Base-by-base conservation (phyloP, 92 coral and sea anemone genomes). In the Epizoanthus stellaris region DNA sequence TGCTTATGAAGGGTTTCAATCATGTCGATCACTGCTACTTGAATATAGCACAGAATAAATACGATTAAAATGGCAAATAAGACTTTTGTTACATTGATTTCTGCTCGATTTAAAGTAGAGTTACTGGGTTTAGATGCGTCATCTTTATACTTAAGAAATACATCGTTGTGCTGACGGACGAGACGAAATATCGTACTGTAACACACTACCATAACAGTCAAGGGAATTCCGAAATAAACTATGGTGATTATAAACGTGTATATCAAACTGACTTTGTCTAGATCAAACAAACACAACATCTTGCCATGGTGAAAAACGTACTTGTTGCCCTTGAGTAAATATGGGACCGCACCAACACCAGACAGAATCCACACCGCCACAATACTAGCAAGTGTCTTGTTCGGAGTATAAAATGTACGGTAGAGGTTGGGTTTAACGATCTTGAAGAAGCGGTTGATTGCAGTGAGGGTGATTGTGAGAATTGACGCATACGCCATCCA, bases 221-320 rank as follows among this genome's bases (percentile, higher is more conserved):
- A 38, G n/a, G 70, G 82, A 3, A 62, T 12, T 8, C 58, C 71
- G 13, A 62, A 77, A 61, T 62, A 77, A 2, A 77, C 15, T 4
- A 53, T 7, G 21, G 82, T 36, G 42, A 77, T 40, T 61, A 77
- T 19, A 4, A 77, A 9, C 14, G 57, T 61, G 56, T 62, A 77
- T 6, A 9, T 40, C 19, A 20, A 43, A 38, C 38, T 77, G 40
- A 61, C 70, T 30, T 19, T 42, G 47, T 62, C 82, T 5, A 61
- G 21, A n/a, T 77, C 82, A 40, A 77, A 77, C 21, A 76, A 76
- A 76, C 82, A 76, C 25, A 59, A 38, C 82, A 76, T 76, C 45
- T 76, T 76, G 19, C 82, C 82, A 1, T 67, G 82, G 30, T 76
- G 82, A 60, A 76, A 76, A 60, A 76, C 57, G 10, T 76, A 76